Evolutionary conservation across 2,797 vertebrate genomes (phyloP), one percentile per base, ranked within the genome.

Genomic region (Falco concolor): DNA sequence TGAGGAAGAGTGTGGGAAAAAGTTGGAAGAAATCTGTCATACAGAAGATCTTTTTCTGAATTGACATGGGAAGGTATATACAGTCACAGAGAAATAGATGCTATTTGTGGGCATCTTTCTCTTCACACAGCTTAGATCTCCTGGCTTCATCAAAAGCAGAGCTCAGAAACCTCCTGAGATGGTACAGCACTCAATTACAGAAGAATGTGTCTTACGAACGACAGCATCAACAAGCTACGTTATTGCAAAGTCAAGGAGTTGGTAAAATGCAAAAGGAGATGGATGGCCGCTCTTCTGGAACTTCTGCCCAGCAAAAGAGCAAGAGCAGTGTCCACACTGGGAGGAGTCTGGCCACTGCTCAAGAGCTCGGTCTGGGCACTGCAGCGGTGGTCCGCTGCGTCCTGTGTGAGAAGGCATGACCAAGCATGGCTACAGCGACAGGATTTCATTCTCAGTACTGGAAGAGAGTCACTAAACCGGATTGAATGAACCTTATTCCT

Each of bases 281-380:
- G 27, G 47, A 30, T 56, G 21, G 44, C 6, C 40, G 16, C 10
- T 64, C 7, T 54, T 64, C 25, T 36, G 72, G 64, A 52, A 53
- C 64, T 67, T 79, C 40, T 86, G n/a, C 20, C 24, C 25, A 52
- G 24, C 8, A 56, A 30, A 75, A 77, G 8, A 83, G 10, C 9
- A 57, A 68, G 42, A 50, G 6, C 27, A 63, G 4, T 0, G 0
- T 44, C 36, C 13, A 2, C 5, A n/a, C 22, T 5, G 1, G 53
- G 20, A 54, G 12, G 23, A 68, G 27, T 36, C 24, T 80, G 60
- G 19, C 18, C 25, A n/a, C 40, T 20, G 9, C 21, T 72, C 40
- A 82, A 52, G 61, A 76, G 47, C 8, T 73, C 65, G 23, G 0
- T 47, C n/a, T 36, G 42, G 21, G 24, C 32, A 36, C 59, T 27